Base-by-base conservation (phyloP, 2,888 invertebrate genomes). In the Chesias legatella region DNA sequence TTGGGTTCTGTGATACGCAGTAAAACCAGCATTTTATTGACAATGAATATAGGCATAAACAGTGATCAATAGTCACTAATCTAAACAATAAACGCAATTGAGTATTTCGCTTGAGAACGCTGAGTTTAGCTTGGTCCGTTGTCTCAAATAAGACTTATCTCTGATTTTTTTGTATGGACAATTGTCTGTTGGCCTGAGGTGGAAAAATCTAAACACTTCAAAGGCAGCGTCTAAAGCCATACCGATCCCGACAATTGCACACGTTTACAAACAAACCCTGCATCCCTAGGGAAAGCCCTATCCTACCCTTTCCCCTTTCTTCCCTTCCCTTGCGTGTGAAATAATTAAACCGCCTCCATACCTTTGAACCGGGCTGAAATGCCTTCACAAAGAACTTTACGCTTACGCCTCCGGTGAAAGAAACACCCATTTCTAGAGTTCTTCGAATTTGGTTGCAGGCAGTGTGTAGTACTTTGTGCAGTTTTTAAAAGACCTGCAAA, bases 281-380 rank as follows among this genome's bases (percentile, higher is more conserved):
- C 58, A 53, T 63, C 63, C 59, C 64, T 33, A 43, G 61, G 63
- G 64, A 56, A 58, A 58, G 53, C 56, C 55, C 60, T 35, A 47
- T 5, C 13, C 13, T 17, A 2, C 13, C 13, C 13, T 17, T 17
- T 17, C 13, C 13, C 13, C 13, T 17, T 56, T 45, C 63, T 63
- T 66, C 63, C 63, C 63, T 63, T 60, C 69, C 67, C 67, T 64
- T 58, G 59, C 69, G 62, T 63, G 67, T 65, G 57, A 66, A 79
- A 82, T 84, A 81, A 84, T 83, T 80, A 78, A 80, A 81, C 63
- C 67, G 70, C 67, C 69, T 69, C 46, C 62, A 73, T 65, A 66
- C 72, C 75, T 79, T 78, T 79, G 76, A 79, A 61, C 71, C 67
- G 58, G 56, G 60, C 73, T 73, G 58, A 71, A 73, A 72, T 64